These are phyloP conservation scores for Trichosurus vulpecula DNA, from an alignment of 2,797 vertebrate species.

Conservation along the genomic window DNA sequence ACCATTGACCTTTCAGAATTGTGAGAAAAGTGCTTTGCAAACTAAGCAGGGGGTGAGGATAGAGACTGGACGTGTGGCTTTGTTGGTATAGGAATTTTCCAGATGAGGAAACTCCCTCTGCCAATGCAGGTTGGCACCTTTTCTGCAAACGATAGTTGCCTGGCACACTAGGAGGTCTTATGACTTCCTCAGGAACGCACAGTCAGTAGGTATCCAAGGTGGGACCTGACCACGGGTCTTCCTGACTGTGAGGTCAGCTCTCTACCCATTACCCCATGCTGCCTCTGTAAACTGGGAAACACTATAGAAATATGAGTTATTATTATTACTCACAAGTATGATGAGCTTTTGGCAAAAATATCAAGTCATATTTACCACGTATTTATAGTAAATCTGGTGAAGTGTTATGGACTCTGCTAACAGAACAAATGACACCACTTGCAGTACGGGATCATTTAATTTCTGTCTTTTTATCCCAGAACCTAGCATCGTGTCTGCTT, in stretches of 20 bases:
- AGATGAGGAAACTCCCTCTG: neutral
- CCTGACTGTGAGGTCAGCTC: neutral
- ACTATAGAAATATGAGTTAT: neutral
- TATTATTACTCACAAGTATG: neutral
- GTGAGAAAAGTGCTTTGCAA: neutral
- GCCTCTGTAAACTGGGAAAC: neutral
- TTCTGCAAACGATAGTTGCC: neutral
- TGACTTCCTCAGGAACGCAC: neutral
- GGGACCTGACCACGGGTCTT: no score
- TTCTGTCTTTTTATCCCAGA: neutral
- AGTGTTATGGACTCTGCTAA: neutral
- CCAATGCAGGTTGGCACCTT: neutral
- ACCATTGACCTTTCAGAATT: neutral
- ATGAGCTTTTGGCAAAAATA: neutral
- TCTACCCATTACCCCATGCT: neutral
- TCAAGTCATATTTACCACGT: neutral
- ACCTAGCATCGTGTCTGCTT: neutral
- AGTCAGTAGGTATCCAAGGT: neutral
- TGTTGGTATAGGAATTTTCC: neutral
- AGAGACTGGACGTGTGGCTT: neutral
- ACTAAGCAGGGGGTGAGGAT: neutral
- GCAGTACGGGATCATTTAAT: neutral
- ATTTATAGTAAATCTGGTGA: neutral
- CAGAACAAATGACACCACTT: neutral
- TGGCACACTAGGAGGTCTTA: neutral